Evolutionary conservation across 2,797 vertebrate genomes (phyloP), one percentile per base, ranked within the genome.

Genomic region (Fundulus diaphanus): DNA sequence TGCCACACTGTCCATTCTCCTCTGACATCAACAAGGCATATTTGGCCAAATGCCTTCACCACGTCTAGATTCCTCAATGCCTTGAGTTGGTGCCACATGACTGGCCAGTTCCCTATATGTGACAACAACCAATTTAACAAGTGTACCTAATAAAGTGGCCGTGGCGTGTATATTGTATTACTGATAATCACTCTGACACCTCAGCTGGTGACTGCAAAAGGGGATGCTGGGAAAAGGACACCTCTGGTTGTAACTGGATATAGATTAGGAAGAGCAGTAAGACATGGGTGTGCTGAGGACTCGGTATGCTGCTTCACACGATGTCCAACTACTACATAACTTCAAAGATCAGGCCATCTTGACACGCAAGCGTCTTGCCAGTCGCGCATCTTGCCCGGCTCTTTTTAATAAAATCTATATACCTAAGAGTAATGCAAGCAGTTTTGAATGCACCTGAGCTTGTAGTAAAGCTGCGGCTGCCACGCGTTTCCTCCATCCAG

Each of bases 401-500:
- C 24, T 48, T 70, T 37, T 5, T 35, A 3, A 24, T 54, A 5
- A 13, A 18, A 44, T 27, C 3, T 2, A 7, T 42, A 31, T 46
- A 24, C 37, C 7, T 63, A 66, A 31, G 68, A 69, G 56, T 56
- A 0, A 46, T 61, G 24, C 0, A 72, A 71, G 27, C 33, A 20
- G 56, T 52, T 59, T 42, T 54, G 46, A 72, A 63, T 9, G 59
- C 59, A 96, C 95, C 93, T 15, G 94, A 87, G 49, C 74, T 86
- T 52, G 90, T 83, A 0, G 71, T 78, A 69, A 94, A 94, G 69
- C 72, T 5, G 29, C 93, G 89, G 65, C 84, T 87, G 74, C 80
- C 83, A 22, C 70, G 85, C n/a, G 92, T 74, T 5, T 94, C 94
- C 0, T 95, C 95, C 91, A 94, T 94, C 95, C 94, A 96, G 16